Conservation (phyloP, 2,888 invertebrate species). For the Calameuta filiformis region DNA sequence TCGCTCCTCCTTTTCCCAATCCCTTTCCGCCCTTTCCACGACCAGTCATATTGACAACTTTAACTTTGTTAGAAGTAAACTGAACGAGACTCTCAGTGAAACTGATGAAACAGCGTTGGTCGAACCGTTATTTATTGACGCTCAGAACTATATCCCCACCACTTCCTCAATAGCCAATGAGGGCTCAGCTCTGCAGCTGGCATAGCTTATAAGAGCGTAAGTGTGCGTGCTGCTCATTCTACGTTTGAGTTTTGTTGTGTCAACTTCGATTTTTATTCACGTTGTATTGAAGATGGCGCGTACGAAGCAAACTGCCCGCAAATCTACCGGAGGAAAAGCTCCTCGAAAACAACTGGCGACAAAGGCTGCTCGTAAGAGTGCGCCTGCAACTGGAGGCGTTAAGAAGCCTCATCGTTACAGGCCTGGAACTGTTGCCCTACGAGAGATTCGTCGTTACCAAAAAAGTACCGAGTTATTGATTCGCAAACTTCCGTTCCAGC, state of each 20-base stretch:
- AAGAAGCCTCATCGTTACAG: constrained; percentile 80
- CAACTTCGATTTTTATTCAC: not conserved
- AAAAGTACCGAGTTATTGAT: constrained; percentile 80
- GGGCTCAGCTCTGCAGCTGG: not conserved
- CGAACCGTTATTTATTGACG: not conserved
- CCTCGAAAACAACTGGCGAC: constrained; percentile 78
- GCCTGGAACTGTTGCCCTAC: constrained; percentile 76
- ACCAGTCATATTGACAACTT: constrained; percentile 73
- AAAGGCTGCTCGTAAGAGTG: constrained; percentile 78
- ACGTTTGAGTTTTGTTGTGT: not conserved
- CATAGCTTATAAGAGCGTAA: not conserved
- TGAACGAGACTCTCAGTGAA: not conserved
- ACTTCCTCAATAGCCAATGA: not conserved
- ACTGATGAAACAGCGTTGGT: not conserved
- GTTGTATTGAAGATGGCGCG: constrained; percentile 71
- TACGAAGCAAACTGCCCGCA: constrained; percentile 80
- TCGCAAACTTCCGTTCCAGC: constrained; percentile 78
- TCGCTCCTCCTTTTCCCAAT: constrained; percentile 83
- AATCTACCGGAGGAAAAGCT: constrained; percentile 79
- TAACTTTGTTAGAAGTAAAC: not conserved
- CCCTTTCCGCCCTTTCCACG: constrained; percentile 84
- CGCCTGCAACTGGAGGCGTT: constrained; percentile 78
- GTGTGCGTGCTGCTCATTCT: not conserved
- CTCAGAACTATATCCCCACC: not conserved
- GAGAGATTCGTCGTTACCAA: constrained; percentile 80